Evolutionary conservation across 1,140 invertebrate species (phyloP), one percentile per base, ranked within the genome.

Genomic region (Mya arenaria): DNA sequence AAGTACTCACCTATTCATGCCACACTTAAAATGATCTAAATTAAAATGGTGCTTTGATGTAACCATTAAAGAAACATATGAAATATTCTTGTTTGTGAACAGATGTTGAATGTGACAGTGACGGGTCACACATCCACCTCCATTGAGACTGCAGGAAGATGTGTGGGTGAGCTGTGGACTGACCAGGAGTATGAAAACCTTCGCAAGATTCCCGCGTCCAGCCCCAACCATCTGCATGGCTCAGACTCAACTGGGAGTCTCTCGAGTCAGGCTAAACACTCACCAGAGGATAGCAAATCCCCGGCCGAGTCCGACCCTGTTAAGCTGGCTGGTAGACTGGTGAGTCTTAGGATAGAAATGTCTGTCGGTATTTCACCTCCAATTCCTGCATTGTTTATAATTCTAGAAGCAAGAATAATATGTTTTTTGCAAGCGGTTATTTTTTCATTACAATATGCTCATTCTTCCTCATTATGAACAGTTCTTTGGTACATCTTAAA

Each of bases 81-180:
- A n/a, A n/a, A n/a, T n/a, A n/a, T n/a, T n/a, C n/a, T n/a, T n/a
- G n/a, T n/a, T n/a, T n/a, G 81, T 52, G 87, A 81, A 39, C 74
- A 94, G 92, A 93, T 93, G 66, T 84, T 94, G 63, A 91, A 93
- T 87, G 88, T 90, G 82, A 93, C 93, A 37, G 92, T 90, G 75
- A 91, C 89, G 75, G 94, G 94, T n/a, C 88, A 90, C 34, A 89
- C 83, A 48, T 82, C 85, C 5, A 85, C 87, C 0, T 89, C 90
- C 1, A 56, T 90, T 36, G 74, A 83, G 19, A 78, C 86, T 25
- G 86, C 86, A 23, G 86, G 85, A 62, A 86, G 89, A 37, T 86
- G 86, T 44, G 77, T 91, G 13, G 83, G 84, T 6, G 89, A 89
- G 25, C 87, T 90, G 75, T 87, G 89, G 72, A 84, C 83, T 74